Base-by-base conservation (phyloP, 2,888 invertebrate genomes). In the Dioctria rufipes region DNA sequence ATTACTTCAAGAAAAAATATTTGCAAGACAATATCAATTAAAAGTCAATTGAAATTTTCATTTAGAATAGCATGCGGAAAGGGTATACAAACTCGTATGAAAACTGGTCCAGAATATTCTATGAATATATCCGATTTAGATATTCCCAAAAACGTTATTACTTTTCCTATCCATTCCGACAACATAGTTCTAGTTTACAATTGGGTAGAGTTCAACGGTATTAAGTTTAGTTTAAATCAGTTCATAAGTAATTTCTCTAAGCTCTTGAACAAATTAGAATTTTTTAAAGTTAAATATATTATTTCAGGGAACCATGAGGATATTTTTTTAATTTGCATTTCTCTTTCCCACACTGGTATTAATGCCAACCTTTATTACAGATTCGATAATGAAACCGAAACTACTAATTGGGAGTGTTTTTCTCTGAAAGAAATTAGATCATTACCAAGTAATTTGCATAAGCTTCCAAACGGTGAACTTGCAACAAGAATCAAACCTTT, bases 61-160 rank as follows among this genome's bases (percentile, higher is more conserved):
- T 60, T 60, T 60, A 60, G 25, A 60, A 2, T 60, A 4, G 60
- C 60, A n/a, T n/a, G 60, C 13, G 13, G n/a, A n/a, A n/a, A n/a
- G n/a, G n/a, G n/a, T 5, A 60, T 60, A 60, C 11, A 11, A 13
- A n/a, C 13, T 60, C 60, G 37, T 60, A 60, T 60, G 13, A 60
- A 60, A n/a, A 60, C 60, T n/a, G 60, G 60, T n/a, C 60, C 8
- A 60, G 60, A 60, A 60, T 60, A 25, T 60, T 60, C 60, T 60
- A 8, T 60, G 5, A 8, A 60, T 60, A 37, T 60, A 13, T 60
- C 60, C 37, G 60, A 60, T 60, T 60, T 60, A 5, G 9, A 60
- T 60, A 6, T 60, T 13, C 5, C 60, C 3, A 60, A 13, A 37
- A 25, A 60, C 13, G 13, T 60, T 60, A 9, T 37, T 60, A 37